Conservation (phyloP, 1,140 invertebrate species). For the Rhopalosiphum padi region DNA sequence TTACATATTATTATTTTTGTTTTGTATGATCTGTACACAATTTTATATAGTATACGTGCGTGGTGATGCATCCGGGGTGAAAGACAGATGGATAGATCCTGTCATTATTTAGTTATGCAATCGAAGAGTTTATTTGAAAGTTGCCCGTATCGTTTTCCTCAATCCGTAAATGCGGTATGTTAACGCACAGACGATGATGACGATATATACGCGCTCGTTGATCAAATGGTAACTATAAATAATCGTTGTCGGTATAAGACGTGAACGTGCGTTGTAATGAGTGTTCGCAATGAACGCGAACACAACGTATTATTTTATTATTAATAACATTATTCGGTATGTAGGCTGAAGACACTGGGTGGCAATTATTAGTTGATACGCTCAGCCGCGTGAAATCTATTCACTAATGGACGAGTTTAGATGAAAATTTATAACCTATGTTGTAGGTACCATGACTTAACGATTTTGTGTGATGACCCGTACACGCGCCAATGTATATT, state of each 20-base stretch:
- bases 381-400: not conserved
- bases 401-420: not conserved
- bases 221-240: constrained; percentile 3
- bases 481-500: not conserved
- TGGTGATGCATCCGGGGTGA: not conserved
- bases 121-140: constrained; percentile 8
- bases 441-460: not conserved
- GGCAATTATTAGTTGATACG: not conserved
- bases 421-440: not conserved
- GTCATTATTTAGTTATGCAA: not conserved
- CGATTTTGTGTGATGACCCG: not conserved
- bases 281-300: not conserved
- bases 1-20: not conserved
- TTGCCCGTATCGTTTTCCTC: not conserved
- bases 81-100: not conserved
- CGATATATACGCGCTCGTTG: not conserved
- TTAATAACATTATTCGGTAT: not conserved
- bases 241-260: not conserved
- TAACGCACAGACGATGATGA: not conserved
- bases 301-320: not conserved
- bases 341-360: not conserved
- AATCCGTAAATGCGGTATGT: not conserved
- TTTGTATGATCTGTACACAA: not conserved
- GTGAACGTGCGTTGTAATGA: not conserved
- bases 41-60: not conserved